phyloP scores from a whole-genome alignment of 2,113 vertebrate species.

The Gavia stellata region DNA sequence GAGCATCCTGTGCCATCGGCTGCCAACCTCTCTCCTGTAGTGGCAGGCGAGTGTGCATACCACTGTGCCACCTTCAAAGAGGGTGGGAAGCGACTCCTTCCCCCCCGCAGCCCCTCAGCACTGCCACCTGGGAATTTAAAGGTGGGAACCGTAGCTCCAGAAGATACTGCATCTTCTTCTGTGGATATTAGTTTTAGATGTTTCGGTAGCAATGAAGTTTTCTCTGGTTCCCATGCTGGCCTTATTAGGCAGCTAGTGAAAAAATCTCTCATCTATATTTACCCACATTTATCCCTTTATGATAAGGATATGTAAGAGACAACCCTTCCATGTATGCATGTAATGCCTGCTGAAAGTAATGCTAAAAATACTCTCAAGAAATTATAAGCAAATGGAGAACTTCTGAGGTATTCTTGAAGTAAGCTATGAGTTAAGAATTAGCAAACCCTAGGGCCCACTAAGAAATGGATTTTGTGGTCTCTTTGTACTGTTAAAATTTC shows the following conservation, averaged over 20 bases:
- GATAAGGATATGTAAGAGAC: neutral
- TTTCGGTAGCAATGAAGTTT: neutral
- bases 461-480: conserved; percentile 63
- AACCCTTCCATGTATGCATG: neutral
- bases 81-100: neutral
- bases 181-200: neutral
- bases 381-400: neutral
- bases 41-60: neutral
- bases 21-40: neutral
- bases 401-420: neutral
- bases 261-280: neutral
- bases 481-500: conserved; percentile 67
- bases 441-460: conserved; percentile 40
- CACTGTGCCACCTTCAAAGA: neutral
- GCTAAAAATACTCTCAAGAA: conserved; percentile 7
- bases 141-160: neutral
- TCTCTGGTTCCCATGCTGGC: neutral
- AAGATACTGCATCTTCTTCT: neutral
- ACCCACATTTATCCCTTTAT: neutral
- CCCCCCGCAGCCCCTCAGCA: neutral
- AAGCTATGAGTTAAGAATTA: conserved; percentile 37
- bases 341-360: conserved; percentile 13
- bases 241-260: neutral
- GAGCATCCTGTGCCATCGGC: rapidly evolving
- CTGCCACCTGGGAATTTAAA: neutral